Conservation (phyloP, 2,113 vertebrate species). For the Amblyornis subalaris region DNA sequence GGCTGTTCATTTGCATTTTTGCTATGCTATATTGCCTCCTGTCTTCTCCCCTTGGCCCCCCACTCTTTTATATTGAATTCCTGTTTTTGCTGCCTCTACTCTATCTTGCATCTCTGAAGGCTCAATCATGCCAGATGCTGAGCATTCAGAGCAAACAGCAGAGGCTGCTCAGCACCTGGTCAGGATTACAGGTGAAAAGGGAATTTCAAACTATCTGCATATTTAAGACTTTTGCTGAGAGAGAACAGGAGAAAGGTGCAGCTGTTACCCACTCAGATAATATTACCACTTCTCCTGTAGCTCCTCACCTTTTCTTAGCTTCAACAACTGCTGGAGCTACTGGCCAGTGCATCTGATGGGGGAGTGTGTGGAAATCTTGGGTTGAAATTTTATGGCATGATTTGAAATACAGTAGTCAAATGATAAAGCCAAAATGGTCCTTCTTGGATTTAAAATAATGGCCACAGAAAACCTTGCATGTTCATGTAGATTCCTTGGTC, state of each 20-base stretch:
- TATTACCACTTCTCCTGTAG: not conserved
- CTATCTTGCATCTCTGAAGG: not conserved
- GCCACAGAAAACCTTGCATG: not conserved
- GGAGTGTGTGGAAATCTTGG: not conserved
- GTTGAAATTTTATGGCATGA: not conserved
- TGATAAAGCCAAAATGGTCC: not conserved
- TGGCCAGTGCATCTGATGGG: not conserved
- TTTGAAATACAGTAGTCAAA: not conserved
- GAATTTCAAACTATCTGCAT: not conserved
- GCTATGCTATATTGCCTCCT: not conserved
- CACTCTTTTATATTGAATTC: conserved; percentile 17
- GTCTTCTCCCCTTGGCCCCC: not conserved
- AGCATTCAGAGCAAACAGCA: not conserved
- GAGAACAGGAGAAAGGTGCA: not conserved
- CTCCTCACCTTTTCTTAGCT: not conserved
- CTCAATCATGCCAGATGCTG: not conserved
- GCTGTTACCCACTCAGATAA: not conserved
- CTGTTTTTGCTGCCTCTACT: conserved; percentile 18
- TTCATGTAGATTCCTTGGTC: not conserved
- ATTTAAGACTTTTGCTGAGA: not conserved
- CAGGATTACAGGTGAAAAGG: conserved; percentile 1
- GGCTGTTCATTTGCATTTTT: conserved; percentile 39
- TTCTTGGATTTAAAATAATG: not conserved
- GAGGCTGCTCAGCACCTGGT: not conserved
- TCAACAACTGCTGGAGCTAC: not conserved